Base-by-base conservation (phyloP, 1,140 invertebrate species). In the Eupristina koningsbergeri region DNA sequence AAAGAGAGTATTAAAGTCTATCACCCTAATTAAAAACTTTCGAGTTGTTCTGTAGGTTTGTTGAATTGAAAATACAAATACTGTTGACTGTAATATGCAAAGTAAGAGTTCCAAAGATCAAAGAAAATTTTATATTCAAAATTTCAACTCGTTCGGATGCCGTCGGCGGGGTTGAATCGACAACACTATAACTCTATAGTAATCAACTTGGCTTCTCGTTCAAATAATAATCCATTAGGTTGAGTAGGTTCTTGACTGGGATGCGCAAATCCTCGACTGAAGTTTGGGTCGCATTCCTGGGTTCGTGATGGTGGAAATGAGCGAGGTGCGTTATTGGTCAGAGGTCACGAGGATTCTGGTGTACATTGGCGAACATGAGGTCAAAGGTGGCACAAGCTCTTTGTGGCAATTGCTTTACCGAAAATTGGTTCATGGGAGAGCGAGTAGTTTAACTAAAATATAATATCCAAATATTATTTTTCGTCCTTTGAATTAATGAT, bases 261-360 rank as follows among this genome's bases (percentile, higher is more conserved):
- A n/a, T n/a, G n/a, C n/a, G n/a, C n/a, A n/a, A n/a, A n/a, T n/a
- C n/a, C n/a, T n/a, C n/a, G n/a, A 7, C 9, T 17, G 47, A 50
- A 50, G 47, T 15, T 1, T 17, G 15, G 6, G 9, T 50, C 13
- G 53, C 13, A 22, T 13, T 67, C 29, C 17, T 26, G 5, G 67
- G 36, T 1, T 26, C 6, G 39, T 36, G 39, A 41, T 71, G 6
- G 36, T 17, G 36, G 36, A 0, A 1, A 71, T 71, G 17, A 36
- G 36, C 36, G 67, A 29, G 34, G 19, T 36, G 67, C 36, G 34
- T 7, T 36, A 74, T 86, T 89, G 88, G 89, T 89, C 88, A 89
- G 85, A 87, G 47, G 84, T 84, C 88, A 87, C 86, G 85, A 83
- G n/a, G n/a, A n/a, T n/a, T n/a, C n/a, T n/a, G n/a, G n/a, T n/a